Conservation (phyloP, 2,113 vertebrate genomes). For the Callithrix jacchus region DNA sequence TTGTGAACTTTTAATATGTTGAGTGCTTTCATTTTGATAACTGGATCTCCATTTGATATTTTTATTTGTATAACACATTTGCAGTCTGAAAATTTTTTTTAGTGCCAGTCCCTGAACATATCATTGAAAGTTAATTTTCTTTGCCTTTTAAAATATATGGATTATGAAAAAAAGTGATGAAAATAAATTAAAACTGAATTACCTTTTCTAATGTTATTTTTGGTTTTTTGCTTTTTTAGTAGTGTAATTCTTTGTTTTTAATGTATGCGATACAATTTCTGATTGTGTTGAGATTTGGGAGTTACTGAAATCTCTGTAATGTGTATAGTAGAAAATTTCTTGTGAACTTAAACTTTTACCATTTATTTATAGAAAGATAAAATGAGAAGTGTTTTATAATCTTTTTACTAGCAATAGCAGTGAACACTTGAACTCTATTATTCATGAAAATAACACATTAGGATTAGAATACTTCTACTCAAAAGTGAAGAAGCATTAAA, state of each 20-base stretch:
- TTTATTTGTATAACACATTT: conserved; percentile 81
- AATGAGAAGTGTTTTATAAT: conserved; percentile 64
- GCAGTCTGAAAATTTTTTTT: conserved; percentile 70
- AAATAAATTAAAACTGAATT: conserved; percentile 84
- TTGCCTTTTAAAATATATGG: conserved; percentile 80
- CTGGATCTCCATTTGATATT: conserved; percentile 80
- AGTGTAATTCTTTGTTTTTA: conserved; percentile 45
- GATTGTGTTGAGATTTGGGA: conserved; percentile 57
- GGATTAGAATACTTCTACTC: conserved; percentile 21
- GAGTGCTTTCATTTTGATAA: conserved; percentile 83
- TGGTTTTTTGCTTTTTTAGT: conserved; percentile 41
- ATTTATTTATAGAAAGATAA: conserved; percentile 65
- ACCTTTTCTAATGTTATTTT: conserved; percentile 80
- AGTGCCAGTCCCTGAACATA: conserved; percentile 73
- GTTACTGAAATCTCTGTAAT: conserved; percentile 9
- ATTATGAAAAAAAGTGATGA: conserved; percentile 83
- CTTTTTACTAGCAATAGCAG: conserved; percentile 5
- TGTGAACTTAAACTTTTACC: conserved; percentile 47
- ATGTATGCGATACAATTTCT: conserved; percentile 65
- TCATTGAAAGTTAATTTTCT: conserved; percentile 78
- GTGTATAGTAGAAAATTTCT: conserved; percentile 37
- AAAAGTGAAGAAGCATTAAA: conserved; percentile 29
- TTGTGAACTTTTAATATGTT: conserved; percentile 80
- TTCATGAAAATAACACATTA: conserved; percentile 2
- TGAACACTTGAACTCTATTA: conserved; percentile 21